Conservation (phyloP, 2,888 invertebrate species). For the Caenorhabditis parvicauda region DNA sequence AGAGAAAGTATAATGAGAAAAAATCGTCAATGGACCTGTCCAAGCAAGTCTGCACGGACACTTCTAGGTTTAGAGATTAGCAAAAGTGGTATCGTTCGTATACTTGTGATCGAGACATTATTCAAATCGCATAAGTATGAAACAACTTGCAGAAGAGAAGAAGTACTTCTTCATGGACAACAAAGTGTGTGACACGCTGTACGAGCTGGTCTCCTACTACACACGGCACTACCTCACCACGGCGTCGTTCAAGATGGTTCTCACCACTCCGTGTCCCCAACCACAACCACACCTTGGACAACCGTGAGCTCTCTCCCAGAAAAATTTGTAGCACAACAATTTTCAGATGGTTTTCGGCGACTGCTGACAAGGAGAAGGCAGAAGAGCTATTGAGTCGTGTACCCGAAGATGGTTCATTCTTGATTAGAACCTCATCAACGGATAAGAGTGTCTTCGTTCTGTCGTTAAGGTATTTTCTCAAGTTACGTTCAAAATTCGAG, state of each 20-base stretch:
- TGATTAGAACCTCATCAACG: constrained; percentile 86
- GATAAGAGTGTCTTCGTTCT: constrained; percentile 85
- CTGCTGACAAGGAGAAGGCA: constrained; percentile 54
- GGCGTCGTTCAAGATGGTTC: constrained; percentile 44
- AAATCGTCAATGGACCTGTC: too few relatives aligned
- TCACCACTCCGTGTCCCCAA: constrained; percentile 60
- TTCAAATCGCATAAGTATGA: too few relatives aligned
- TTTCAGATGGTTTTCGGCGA: constrained; percentile 54
- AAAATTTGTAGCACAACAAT: constrained; percentile 1
- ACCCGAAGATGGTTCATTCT: constrained; percentile 82
- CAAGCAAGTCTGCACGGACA: too few relatives aligned
- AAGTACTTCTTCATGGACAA: constrained; percentile 60
- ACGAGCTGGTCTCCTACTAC: constrained; percentile 61
- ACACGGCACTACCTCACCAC: constrained; percentile 44
- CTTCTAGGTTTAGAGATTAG: too few relatives aligned
- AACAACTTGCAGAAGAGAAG: constrained; percentile 55
- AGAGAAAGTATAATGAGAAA: too few relatives aligned
- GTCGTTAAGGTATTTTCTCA: constrained; percentile 76
- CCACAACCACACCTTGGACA: constrained; percentile 60
- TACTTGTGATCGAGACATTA: too few relatives aligned
- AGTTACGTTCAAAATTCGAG: not conserved
- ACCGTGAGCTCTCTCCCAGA: constrained; percentile 23
- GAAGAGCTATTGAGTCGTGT: constrained; percentile 79
- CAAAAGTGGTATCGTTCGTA: too few relatives aligned
- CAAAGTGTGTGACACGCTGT: constrained; percentile 59